Percentiles rank a stretch among this genome's conserved stretches.
phyloP scores from a whole-genome alignment of 2,797 vertebrate species.

The Cyclopterus lumpus region DNA sequence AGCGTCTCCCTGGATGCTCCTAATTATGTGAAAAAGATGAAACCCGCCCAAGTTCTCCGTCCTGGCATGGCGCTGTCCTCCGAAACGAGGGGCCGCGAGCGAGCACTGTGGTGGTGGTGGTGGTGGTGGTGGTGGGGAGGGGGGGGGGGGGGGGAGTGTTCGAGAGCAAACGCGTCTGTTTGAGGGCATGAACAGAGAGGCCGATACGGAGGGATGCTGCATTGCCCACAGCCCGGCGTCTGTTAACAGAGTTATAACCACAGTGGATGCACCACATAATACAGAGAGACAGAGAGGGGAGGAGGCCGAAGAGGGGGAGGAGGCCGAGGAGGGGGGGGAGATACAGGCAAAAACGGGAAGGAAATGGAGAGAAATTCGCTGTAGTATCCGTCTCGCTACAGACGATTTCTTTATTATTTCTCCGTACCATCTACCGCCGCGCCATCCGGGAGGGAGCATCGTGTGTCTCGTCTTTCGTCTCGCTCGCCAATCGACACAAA shows the following conservation, averaged over 20 bases:
- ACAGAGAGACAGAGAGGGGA: slow-evolving; percentile 37
- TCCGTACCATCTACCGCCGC: slow-evolving; percentile 29
- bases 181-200: slow-evolving; percentile 28
- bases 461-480: slow-evolving; percentile 27
- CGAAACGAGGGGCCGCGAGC: slow-evolving; percentile 12
- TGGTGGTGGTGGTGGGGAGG: background rate
- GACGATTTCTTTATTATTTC: slow-evolving; percentile 25
- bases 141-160: slow-evolving; percentile 11
- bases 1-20: slow-evolving; percentile 39
- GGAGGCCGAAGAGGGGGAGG: background rate
- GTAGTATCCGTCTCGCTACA: slow-evolving; percentile 22
- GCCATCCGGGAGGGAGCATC: slow-evolving; percentile 15
- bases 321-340: background rate
- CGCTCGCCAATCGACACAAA: slow-evolving; percentile 17
- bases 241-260: slow-evolving; percentile 55
- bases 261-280: slow-evolving; percentile 49
- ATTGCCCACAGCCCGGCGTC: slow-evolving; percentile 53
- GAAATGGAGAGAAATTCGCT: slow-evolving; percentile 43
- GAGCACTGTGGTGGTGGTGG: background rate
- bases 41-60: slow-evolving; percentile 29
- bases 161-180: slow-evolving; percentile 14
- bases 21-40: slow-evolving; percentile 52
- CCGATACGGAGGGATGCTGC: slow-evolving; percentile 39
- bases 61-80: slow-evolving; percentile 9
- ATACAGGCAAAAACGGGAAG: slow-evolving; percentile 2